Conservation (phyloP, 2,888 invertebrate species). For the Psococerastis gibbosa region DNA sequence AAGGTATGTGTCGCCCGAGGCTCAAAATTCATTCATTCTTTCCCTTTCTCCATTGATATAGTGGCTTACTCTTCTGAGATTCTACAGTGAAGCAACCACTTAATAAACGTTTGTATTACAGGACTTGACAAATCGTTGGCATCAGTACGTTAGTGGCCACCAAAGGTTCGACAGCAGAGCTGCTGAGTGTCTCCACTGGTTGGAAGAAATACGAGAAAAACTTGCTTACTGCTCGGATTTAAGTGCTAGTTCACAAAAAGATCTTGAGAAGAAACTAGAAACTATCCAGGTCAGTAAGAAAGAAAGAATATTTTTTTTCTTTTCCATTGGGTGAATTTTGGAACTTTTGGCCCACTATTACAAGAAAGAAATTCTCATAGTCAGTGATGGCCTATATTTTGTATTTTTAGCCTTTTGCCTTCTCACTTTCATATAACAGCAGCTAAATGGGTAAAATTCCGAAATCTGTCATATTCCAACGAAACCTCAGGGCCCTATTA, state of each 20-base stretch:
- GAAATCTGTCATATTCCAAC: too few species aligned
- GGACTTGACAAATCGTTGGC: constrained; percentile 80
- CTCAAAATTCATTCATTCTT: not conserved
- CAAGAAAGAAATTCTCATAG: too few species aligned
- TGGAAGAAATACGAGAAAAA: constrained; percentile 63
- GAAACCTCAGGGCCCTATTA: too few species aligned
- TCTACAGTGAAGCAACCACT: too few species aligned
- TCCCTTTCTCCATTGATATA: not conserved
- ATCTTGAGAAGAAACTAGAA: constrained; percentile 66
- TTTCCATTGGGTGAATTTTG: too few species aligned
- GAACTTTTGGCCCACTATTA: too few species aligned
- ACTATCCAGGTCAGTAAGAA: constrained; percentile 33
- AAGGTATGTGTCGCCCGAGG: constrained; percentile 32
- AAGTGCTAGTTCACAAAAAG: constrained; percentile 62
- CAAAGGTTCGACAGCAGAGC: constrained; percentile 71
- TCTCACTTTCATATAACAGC: too few species aligned
- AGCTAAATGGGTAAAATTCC: too few species aligned
- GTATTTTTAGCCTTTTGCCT: too few species aligned
- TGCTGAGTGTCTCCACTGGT: constrained; percentile 64
- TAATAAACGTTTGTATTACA: too few species aligned
- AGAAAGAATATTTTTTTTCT: not conserved
- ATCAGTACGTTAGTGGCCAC: constrained; percentile 71
- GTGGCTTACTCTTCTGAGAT: constrained; percentile 1
- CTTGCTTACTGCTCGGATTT: constrained; percentile 73
- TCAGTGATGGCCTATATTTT: too few species aligned